Evolutionary conservation across 2,113 vertebrate genomes (phyloP).

Genomic region (Connochaetes taurinus): DNA sequence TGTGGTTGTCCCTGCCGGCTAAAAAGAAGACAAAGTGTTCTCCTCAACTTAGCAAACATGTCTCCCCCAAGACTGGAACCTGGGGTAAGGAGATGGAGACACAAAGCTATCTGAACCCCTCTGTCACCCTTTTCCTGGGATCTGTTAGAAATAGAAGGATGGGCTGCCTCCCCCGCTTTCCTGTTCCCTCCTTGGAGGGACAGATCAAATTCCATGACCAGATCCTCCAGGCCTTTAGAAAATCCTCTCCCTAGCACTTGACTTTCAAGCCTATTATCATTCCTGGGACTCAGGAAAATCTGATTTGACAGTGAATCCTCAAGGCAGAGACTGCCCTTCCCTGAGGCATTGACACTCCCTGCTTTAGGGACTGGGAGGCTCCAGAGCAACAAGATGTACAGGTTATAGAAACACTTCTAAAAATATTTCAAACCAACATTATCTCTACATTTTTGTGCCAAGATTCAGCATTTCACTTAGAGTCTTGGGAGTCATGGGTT

Average conservation of each 20-base stretch:
- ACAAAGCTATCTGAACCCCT: neutral
- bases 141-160: neutral
- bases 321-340: neutral
- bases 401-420: neutral
- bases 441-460: neutral
- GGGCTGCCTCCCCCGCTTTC: neutral
- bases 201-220: neutral
- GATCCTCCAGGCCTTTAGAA: neutral
- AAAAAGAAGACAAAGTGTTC: neutral
- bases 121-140: neutral
- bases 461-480: neutral
- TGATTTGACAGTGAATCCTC: slow-evolving; percentile 2
- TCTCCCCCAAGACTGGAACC: neutral
- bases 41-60: neutral
- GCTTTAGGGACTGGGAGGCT: neutral
- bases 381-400: neutral
- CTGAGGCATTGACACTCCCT: neutral
- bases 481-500: neutral
- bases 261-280: neutral
- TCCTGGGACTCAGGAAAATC: neutral
- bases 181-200: neutral
- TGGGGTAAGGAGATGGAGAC: neutral
- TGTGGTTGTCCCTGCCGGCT: neutral
- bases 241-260: slow-evolving; percentile 22
- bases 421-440: neutral